Base-by-base conservation (phyloP, 1,140 invertebrate species). In the Leptopilina boulardi region DNA sequence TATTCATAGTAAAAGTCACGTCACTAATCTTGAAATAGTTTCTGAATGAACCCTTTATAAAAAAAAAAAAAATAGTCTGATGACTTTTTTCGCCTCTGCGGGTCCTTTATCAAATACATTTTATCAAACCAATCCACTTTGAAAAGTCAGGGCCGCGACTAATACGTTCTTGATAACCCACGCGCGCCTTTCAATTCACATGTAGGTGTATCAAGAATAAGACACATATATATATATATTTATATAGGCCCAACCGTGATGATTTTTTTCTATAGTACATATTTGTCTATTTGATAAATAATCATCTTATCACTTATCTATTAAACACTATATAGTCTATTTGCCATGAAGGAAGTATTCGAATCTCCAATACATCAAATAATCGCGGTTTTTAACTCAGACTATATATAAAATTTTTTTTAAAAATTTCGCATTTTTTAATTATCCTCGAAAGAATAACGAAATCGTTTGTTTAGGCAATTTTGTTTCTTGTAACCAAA, bases 291-390 rank as follows among this genome's bases (percentile, higher is more conserved):
- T n/a, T 66, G 26, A 34, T 30, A 66, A 66, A 66, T 66, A 30
- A 66, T 66, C 59, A 30, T 66, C 59, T 66, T 66, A 66, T 66
- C 59, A 30, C 26, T 66, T 26, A 66, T 66, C 23, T 66, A 66
- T 66, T 23, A 30, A 26, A 13, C 59, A 66, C 26, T 66, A 8
- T 56, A 56, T 66, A 30, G 0, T 18, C 47, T 51, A 51, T 30
- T 66, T 66, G 59, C 13, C 30, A 66, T 66, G 26, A 23, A 23
- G 11, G 47, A 51, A n/a, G 47, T 3, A 4, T 51, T 51, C 18
- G 15, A 51, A n/a, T 18, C 18, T 51, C n/a, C 59, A 66, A 66
- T 30, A 66, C 3, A 30, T n/a, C n/a, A 54, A 54, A 9, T 2
- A 54, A 18, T 38, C 34, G n/a, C n/a, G n/a, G n/a, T n/a, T n/a